These are phyloP conservation scores for Notamacropus eugenii DNA, from an alignment of 2,797 vertebrate genomes.

Conservation along the genomic window DNA sequence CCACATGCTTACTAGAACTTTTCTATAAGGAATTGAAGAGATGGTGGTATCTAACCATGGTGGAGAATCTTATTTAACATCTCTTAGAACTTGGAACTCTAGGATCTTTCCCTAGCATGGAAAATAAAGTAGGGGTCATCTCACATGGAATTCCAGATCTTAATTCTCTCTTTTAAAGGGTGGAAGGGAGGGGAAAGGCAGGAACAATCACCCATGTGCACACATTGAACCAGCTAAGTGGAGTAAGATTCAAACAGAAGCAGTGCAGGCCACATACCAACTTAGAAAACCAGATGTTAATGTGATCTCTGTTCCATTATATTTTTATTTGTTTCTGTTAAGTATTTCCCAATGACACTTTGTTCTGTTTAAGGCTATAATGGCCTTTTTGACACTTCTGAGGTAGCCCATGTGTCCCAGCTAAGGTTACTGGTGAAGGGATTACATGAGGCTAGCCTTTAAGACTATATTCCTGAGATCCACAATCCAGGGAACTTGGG, in stretches of 20 bases:
- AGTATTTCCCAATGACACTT: not conserved
- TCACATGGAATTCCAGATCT: not conserved
- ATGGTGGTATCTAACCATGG: too few species aligned
- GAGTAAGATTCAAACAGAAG: not conserved
- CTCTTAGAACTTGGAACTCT: not conserved
- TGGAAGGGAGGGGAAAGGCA: not conserved
- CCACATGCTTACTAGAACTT: not conserved
- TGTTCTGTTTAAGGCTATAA: not conserved
- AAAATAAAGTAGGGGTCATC: not conserved
- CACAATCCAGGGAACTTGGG: too few species aligned
- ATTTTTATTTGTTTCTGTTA: not conserved
- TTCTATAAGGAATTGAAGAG: not conserved
- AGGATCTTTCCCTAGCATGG: not conserved
- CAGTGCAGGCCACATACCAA: not conserved
- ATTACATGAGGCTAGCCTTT: too few species aligned
- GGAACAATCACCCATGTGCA: not conserved
- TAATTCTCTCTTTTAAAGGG: not conserved
- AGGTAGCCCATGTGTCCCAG: too few species aligned
- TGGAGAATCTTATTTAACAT: not conserved
- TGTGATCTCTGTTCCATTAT: not conserved
- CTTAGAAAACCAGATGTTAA: not conserved
- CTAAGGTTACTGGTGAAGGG: too few species aligned
- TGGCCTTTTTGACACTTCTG: too few species aligned
- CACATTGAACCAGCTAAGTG: not conserved
- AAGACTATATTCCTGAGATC: too few species aligned